These are phyloP conservation scores for Tamandua tetradactyla DNA, from an alignment of 2,797 vertebrate genomes.

Conservation along the genomic window DNA sequence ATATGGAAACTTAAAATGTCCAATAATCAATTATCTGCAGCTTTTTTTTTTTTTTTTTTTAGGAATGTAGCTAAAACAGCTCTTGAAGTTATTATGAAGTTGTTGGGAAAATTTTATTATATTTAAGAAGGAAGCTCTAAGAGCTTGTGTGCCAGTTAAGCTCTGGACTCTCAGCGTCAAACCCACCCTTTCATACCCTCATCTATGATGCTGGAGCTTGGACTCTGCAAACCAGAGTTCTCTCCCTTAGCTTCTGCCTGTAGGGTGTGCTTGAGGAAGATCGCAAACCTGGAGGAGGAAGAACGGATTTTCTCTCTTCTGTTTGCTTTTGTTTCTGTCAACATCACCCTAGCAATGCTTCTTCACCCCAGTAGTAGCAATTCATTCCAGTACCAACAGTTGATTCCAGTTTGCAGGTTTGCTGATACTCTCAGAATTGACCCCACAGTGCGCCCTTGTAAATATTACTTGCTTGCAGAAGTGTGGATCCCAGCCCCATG, in stretches of 20 bases:
- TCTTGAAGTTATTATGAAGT: slow-evolving; percentile 25
- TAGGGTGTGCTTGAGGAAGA: background rate
- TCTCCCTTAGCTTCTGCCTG: background rate
- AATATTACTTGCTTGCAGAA: background rate
- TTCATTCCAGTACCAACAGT: background rate
- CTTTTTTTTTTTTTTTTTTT: background rate
- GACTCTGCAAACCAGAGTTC: background rate
- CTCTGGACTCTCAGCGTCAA: background rate
- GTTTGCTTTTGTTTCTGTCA: background rate
- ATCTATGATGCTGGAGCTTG: background rate
- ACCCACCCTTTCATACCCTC: background rate
- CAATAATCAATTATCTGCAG: background rate
- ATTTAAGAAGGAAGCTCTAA: background rate
- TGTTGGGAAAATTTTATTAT: background rate
- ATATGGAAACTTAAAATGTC: slow-evolving; percentile 24
- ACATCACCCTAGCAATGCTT: background rate
- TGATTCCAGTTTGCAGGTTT: slow-evolving; percentile 2
- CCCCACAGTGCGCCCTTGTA: background rate
- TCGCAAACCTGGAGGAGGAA: background rate
- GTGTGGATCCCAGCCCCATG: background rate
- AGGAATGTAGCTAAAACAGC: slow-evolving; percentile 6
- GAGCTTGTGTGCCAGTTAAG: background rate
- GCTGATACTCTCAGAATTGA: background rate
- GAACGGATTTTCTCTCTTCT: background rate
- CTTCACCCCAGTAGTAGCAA: background rate